Conservation (phyloP, 2,113 vertebrate genomes). For the Dasyornis broadbenti region DNA sequence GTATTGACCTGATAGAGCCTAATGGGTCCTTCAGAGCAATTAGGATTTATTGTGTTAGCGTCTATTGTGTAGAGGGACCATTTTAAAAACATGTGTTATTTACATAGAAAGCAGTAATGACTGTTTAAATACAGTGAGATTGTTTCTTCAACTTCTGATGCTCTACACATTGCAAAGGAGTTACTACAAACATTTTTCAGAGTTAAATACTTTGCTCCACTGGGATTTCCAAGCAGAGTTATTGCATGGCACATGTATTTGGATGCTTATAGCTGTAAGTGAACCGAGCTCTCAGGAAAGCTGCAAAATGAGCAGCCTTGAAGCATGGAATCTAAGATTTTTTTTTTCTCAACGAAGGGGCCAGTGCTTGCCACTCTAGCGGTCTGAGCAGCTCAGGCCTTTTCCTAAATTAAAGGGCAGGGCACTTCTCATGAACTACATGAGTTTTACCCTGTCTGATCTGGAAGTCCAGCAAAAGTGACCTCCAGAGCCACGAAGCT, state of each 20-base stretch:
- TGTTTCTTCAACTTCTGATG: slow-evolving; percentile 12
- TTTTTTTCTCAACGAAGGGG: background rate
- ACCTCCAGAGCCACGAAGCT: background rate
- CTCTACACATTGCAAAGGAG: background rate
- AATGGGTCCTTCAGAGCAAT: slow-evolving; percentile 72
- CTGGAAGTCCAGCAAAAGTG: background rate
- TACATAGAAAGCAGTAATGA: slow-evolving; percentile 63
- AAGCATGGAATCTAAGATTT: background rate
- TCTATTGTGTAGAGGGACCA: slow-evolving; percentile 52
- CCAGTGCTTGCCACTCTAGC: background rate
- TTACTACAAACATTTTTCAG: background rate
- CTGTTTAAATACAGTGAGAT: slow-evolving; percentile 51
- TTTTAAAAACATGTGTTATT: slow-evolving; percentile 61
- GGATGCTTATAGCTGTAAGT: background rate
- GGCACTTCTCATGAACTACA: background rate
- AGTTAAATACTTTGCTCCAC: background rate
- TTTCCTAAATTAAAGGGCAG: background rate
- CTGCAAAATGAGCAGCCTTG: background rate
- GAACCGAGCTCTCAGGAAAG: background rate
- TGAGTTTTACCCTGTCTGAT: background rate
- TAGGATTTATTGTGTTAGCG: slow-evolving; percentile 57
- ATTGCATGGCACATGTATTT: background rate
- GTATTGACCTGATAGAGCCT: slow-evolving; percentile 59
- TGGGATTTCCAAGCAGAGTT: background rate
- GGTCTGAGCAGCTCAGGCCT: background rate